Percentiles rank a stretch among this genome's conserved stretches.
Evolutionary conservation across 2,888 invertebrate species (phyloP).

Genomic region (Drosophila anomalipes): DNA sequence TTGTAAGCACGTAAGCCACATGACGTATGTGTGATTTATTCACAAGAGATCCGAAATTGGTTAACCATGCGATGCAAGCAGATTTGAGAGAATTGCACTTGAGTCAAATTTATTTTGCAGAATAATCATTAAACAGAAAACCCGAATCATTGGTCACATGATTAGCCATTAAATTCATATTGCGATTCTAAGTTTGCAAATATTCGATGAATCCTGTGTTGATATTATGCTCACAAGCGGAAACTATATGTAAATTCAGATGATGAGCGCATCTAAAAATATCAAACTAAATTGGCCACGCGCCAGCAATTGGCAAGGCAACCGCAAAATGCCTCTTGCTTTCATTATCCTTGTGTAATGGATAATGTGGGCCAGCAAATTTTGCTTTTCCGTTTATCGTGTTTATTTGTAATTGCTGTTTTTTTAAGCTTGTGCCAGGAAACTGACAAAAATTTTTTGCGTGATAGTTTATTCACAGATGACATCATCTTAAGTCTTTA

Average conservation of each 20-base stretch:
- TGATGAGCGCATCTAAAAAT: constrained; percentile 16
- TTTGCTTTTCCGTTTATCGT: constrained; percentile 23
- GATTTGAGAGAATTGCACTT: constrained; percentile 36
- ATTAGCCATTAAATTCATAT: constrained; percentile 8
- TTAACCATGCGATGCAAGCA: constrained; percentile 36
- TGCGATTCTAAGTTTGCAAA: constrained; percentile 27
- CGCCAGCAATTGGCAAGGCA: constrained; percentile 61
- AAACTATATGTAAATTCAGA: constrained; percentile 12
- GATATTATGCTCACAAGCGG: background rate
- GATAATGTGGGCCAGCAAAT: constrained; percentile 3
- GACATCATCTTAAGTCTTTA: constrained; percentile 5
- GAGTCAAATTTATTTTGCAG: constrained; percentile 1
- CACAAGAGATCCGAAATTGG: constrained; percentile 34
- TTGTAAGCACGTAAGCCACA: constrained; percentile 15
- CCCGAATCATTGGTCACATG: constrained; percentile 17
- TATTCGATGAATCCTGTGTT: background rate
- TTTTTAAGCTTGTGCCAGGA: constrained; percentile 18
- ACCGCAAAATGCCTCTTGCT: constrained; percentile 37
- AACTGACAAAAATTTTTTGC: constrained; percentile 13
- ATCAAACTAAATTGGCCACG: constrained; percentile 24
- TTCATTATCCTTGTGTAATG: constrained; percentile 10
- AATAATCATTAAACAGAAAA: constrained; percentile 5
- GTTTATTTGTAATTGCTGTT: constrained; percentile 66
- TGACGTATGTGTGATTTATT: constrained; percentile 48
- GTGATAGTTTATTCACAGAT: constrained; percentile 16